Evolutionary conservation across 1,140 invertebrate genomes (phyloP), one percentile per base, ranked within the genome.

Genomic region (Alviniconcha marisindica): DNA sequence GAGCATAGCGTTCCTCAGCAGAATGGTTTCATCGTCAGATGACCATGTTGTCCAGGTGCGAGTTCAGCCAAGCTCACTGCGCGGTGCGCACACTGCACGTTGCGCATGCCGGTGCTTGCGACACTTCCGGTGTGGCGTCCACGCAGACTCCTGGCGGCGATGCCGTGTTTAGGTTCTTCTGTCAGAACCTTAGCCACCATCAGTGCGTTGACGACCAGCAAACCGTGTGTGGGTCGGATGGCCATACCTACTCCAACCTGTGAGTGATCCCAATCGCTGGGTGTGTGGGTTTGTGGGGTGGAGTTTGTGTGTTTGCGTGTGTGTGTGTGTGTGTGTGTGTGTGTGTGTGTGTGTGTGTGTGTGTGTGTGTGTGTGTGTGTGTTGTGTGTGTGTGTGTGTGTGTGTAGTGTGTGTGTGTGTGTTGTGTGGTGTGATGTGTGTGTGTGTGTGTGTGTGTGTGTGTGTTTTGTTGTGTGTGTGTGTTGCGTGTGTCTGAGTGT

Each of bases 51-150:
- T 51, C 5, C 78, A 80, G 78, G 78, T 80, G 78, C 18, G 56
- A 63, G 60, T 80, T 80, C 78, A 80, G 78, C 60, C 18, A 80
- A 28, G 78, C 78, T 21, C 78, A 80, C 78, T 80, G 78, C 60
- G 36, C 66, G 56, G 31, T 80, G 12, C 78, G 78, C 56, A 21
- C 38, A 36, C 36, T 80, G 38, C 78, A 80, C 56, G 40, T 80
- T 28, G 60, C 56, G 14, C 60, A 80, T 21, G 56, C 14, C 0
- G 78, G 78, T 21, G 38, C 15, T n/a, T 80, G 78, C 40, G 1
- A 7, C 1, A 28, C 14, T 24, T 36, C 5, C 5, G 63, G 63
- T 69, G 2, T 14, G 7, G n/a, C 5, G 2, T n/a, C 38, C 42
- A 51, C 21, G 10, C 3, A 4, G 31, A n/a, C 3, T 7, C 66